Percentiles rank a stretch among this genome's conserved stretches.
Evolutionary conservation across 2,113 vertebrate genomes (phyloP).

Genomic region (Heterotilapia buettikoferi): DNA sequence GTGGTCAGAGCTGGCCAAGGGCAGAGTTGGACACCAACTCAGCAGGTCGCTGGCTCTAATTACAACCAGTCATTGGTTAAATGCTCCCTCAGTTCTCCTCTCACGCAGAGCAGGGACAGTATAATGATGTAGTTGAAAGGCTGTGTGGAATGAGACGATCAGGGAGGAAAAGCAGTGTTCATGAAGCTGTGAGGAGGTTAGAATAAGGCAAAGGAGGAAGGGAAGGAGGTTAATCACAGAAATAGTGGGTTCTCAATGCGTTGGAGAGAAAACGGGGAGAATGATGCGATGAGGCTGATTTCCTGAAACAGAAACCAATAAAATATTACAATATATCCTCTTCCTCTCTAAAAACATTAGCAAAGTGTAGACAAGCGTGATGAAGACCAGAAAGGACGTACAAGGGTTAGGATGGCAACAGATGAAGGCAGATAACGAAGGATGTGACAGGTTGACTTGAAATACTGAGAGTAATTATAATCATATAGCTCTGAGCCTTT

Average conservation of each 20-base stretch:
- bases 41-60: slow-evolving; percentile 52
- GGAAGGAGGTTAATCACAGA: slow-evolving; percentile 1
- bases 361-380: not conserved
- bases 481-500: not conserved
- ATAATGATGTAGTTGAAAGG: slow-evolving; percentile 45
- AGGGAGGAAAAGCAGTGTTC: not conserved
- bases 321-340: not conserved
- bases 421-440: not conserved
- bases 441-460: not conserved
- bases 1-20: slow-evolving; percentile 36
- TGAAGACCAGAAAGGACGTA: not conserved
- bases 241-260: not conserved
- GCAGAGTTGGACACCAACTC: slow-evolving; percentile 38
- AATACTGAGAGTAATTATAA: not conserved
- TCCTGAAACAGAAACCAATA: not conserved
- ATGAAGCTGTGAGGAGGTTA: not conserved
- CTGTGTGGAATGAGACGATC: not conserved
- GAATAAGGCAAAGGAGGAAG: not conserved
- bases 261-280: not conserved
- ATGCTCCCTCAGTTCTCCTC: slow-evolving; percentile 20
- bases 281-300: not conserved
- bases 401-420: not conserved
- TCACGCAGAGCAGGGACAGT: slow-evolving; percentile 29
- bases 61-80: slow-evolving; percentile 48
- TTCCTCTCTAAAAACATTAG: not conserved